phyloP scores from a whole-genome alignment of 2,888 invertebrate species.

The Agrotis exclamationis region DNA sequence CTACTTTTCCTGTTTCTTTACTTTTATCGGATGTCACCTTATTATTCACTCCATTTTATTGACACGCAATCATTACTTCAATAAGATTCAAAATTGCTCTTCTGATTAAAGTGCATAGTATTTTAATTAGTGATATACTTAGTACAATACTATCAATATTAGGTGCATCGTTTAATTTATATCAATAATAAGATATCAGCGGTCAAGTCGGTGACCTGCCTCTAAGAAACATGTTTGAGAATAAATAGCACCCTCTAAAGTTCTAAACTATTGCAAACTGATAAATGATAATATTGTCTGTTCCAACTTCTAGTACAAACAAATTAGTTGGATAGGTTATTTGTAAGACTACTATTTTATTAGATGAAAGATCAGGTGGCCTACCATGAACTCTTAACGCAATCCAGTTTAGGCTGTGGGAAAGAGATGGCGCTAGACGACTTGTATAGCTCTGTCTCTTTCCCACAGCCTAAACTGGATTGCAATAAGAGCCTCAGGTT shows the following conservation, averaged over 20 bases:
- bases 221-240: constrained; percentile 40
- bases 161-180: constrained; percentile 61
- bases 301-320: neutral
- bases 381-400: too few species aligned
- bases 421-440: too few species aligned
- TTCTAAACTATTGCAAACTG: constrained; percentile 17
- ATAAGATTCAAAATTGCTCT: too few species aligned
- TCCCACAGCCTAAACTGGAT: too few species aligned
- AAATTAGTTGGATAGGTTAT: neutral
- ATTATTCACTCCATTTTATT: neutral
- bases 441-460: too few species aligned
- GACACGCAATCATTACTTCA: too few species aligned
- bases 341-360: neutral
- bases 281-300: constrained; percentile 12
- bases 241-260: constrained; percentile 47
- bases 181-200: constrained; percentile 59
- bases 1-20: neutral
- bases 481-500: neutral
- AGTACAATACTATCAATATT: constrained; percentile 50
- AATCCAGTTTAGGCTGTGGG: too few species aligned
- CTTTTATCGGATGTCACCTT: too few species aligned
- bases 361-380: neutral
- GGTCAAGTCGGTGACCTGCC: constrained; percentile 64
- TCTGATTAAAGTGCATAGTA: constrained; percentile 35
- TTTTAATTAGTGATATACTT: constrained; percentile 49